phyloP scores from a whole-genome alignment of 2,113 vertebrate species.

The Callorhinus ursinus region DNA sequence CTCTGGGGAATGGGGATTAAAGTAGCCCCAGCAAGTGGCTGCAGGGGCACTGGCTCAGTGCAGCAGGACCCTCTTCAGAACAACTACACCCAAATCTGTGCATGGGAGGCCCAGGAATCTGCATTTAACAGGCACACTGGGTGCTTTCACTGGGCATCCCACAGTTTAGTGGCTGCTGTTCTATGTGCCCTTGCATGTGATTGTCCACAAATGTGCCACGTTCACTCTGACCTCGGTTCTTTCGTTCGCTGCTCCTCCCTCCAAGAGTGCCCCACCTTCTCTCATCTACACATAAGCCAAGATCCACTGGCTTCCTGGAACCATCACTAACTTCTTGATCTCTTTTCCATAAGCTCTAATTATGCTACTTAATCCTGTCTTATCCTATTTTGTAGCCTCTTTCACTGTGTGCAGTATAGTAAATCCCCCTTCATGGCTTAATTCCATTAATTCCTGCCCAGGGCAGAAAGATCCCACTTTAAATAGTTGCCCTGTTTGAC shows the following conservation, averaged over 20 bases:
- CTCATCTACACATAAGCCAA: neutral
- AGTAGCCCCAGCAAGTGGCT: neutral
- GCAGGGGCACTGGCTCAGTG: neutral
- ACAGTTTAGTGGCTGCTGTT: neutral
- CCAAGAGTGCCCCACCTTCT: neutral
- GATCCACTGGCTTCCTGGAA: neutral
- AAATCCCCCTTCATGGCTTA: neutral
- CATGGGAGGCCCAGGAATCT: neutral
- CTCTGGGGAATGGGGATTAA: neutral
- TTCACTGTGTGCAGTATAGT: neutral
- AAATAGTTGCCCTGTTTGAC: neutral
- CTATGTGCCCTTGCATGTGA: accelerated
- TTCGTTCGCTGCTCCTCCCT: neutral
- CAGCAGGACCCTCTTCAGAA: neutral
- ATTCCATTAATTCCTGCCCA: conserved; percentile 51
- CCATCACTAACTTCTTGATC: neutral
- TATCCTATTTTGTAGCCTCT: conserved; percentile 25
- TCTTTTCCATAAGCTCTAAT: conserved; percentile 14
- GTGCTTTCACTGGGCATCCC: neutral
- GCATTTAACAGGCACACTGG: neutral
- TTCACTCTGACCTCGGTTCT: neutral
- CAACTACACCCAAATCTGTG: neutral
- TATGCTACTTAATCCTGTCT: neutral
- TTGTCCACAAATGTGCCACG: accelerated
- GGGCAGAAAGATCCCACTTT: conserved; percentile 20